A percentile compares a stretch with the other conserved stretches of the same genome.
Conservation (phyloP, 2,797 vertebrate species). For the Podargus strigoides region DNA sequence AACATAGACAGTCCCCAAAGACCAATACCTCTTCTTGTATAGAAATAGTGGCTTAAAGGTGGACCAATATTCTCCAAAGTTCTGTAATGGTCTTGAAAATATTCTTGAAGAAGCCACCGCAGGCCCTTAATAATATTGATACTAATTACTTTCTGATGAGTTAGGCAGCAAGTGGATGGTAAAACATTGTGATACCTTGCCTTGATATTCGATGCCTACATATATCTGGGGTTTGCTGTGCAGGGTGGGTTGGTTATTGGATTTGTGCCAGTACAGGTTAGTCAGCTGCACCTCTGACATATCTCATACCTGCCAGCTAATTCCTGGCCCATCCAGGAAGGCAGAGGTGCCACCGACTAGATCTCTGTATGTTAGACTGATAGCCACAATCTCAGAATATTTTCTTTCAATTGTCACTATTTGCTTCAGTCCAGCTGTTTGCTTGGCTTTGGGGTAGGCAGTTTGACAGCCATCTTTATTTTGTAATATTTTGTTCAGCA, state of each 20-base stretch:
- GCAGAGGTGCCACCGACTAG: neutral
- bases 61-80: neutral
- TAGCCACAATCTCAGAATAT: neutral
- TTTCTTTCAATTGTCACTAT: neutral
- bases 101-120: neutral
- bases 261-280: neutral
- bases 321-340: neutral
- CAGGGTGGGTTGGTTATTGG: neutral
- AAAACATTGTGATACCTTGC: neutral
- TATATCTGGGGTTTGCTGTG: neutral
- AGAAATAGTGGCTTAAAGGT: neutral
- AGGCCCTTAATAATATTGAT: neutral
- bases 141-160: neutral
- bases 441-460: neutral
- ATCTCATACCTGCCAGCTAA: neutral
- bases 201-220: neutral
- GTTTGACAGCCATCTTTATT: slow-evolving; percentile 1
- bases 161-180: neutral
- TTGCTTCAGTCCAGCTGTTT: neutral
- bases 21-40: neutral
- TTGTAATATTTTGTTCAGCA: neutral
- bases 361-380: neutral
- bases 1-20: no score
- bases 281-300: neutral
- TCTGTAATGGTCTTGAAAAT: neutral